Evolutionary conservation across 2,888 invertebrate genomes (phyloP).

Genomic region (Electrophaes corylata): DNA sequence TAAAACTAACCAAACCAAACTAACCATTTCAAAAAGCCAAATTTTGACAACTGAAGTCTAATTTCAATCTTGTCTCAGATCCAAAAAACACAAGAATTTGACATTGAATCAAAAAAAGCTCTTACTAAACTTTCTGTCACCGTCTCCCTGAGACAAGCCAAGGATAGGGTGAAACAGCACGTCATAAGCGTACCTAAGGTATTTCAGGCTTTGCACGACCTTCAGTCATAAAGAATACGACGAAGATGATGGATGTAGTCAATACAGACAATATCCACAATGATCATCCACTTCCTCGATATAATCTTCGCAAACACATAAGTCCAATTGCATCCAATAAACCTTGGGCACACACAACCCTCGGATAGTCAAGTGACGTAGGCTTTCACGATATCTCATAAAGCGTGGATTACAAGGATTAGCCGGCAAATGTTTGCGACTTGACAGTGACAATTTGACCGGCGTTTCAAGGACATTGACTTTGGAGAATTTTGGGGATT

Average conservation of each 20-base stretch:
- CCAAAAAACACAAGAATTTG: too few species aligned
- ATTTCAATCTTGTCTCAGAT: too few species aligned
- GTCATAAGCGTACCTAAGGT: too few species aligned
- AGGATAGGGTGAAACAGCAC: too few species aligned
- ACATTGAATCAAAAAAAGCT: too few species aligned
- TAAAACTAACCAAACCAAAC: too few species aligned
- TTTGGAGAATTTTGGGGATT: constrained; percentile 8
- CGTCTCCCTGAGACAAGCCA: too few species aligned
- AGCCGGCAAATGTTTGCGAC: constrained; percentile 26
- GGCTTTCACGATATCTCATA: constrained; percentile 29
- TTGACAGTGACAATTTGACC: constrained; percentile 29
- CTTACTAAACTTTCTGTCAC: too few species aligned
- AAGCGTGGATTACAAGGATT: constrained; percentile 24
- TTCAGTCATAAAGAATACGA: too few species aligned
- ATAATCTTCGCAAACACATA: constrained; percentile 33
- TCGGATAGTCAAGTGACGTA: constrained; percentile 25
- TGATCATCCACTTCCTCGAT: constrained; percentile 29
- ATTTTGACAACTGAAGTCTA: too few species aligned
- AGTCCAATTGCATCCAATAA: constrained; percentile 47
- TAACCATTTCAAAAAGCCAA: too few species aligned
- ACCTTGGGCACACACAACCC: constrained; percentile 45
- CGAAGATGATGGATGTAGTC: not conserved
- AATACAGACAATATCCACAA: not conserved
- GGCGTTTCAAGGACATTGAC: constrained; percentile 23
- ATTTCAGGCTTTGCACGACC: too few species aligned